These are phyloP conservation scores for Drosophila burlai DNA, from an alignment of 1,140 invertebrate genomes.

Conservation along the genomic window DNA sequence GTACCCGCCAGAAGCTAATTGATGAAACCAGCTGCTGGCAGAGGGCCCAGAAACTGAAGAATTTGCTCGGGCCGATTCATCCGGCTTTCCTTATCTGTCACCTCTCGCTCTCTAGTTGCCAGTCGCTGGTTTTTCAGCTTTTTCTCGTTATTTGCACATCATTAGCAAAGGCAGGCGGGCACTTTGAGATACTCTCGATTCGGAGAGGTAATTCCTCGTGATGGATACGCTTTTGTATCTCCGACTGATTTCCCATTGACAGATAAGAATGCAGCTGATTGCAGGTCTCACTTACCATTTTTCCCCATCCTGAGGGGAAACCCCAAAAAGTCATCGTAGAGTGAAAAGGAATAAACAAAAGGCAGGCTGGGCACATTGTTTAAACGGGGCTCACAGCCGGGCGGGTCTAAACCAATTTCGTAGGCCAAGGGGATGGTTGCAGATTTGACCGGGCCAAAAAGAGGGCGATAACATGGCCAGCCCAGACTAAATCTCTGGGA, in stretches of 20 bases:
- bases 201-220: slow-evolving; percentile 23
- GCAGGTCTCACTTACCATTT: slow-evolving; percentile 23
- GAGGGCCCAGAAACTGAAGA: slow-evolving; percentile 35
- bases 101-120: slow-evolving; percentile 16
- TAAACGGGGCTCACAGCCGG: slow-evolving; percentile 12
- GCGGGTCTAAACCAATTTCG: slow-evolving; percentile 18
- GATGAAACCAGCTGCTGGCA: slow-evolving; percentile 44
- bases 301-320: slow-evolving; percentile 28
- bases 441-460: slow-evolving; percentile 32
- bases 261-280: slow-evolving; percentile 43
- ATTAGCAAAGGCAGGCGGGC: slow-evolving; percentile 48
- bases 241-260: slow-evolving; percentile 15
- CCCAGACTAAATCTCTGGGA: slow-evolving; percentile 2
- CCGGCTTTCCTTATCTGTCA: slow-evolving; percentile 14
- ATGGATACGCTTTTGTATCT: slow-evolving; percentile 20
- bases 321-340: slow-evolving; percentile 39
- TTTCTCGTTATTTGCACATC: slow-evolving; percentile 68
- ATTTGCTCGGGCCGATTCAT: slow-evolving; percentile 8
- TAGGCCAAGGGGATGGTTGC: slow-evolving; percentile 4
- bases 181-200: slow-evolving; percentile 4
- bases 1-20: slow-evolving; percentile 58
- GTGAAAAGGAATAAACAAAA: slow-evolving; percentile 8
- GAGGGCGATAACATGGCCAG: slow-evolving; percentile 33
- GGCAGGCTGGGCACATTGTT: not conserved
- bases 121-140: not conserved